Percentiles rank a stretch among this genome's conserved stretches.
These are phyloP conservation scores for Caranx ignobilis DNA, from an alignment of 2,113 vertebrate genomes.

Conservation along the genomic window DNA sequence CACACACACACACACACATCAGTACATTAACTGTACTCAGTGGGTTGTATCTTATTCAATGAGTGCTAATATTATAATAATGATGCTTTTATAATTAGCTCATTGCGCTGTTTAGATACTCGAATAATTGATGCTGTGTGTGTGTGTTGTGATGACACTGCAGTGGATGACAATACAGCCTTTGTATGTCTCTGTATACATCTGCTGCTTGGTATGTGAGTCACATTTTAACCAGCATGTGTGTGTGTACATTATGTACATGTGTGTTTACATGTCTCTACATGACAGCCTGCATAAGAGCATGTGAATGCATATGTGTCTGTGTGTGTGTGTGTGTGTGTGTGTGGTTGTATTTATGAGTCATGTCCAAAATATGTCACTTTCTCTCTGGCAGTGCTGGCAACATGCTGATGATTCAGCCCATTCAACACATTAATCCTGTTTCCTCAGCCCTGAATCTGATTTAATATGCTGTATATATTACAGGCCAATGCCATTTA, in stretches of 20 bases:
- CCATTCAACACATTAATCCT: slow-evolving; percentile 62
- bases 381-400: slow-evolving; percentile 49
- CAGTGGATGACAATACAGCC: neutral
- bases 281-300: neutral
- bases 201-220: slow-evolving; percentile 12
- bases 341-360: slow-evolving; percentile 53
- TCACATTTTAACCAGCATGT: slow-evolving; percentile 2
- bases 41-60: neutral
- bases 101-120: neutral
- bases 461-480: slow-evolving; percentile 32
- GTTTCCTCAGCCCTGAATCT: slow-evolving; percentile 45
- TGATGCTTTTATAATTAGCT: neutral
- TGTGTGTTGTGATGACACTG: neutral
- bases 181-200: slow-evolving; percentile 9
- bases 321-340: slow-evolving; percentile 17
- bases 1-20: neutral
- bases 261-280: no score
- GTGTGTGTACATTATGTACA: neutral
- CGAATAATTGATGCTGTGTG: neutral
- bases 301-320: neutral
- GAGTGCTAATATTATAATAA: neutral
- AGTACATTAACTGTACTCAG: neutral
- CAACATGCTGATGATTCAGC: slow-evolving; percentile 66
- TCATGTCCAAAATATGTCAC: slow-evolving; percentile 64
- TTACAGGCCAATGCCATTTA: slow-evolving; percentile 33